phyloP scores from a whole-genome alignment of 2,797 vertebrate genomes.

The Prunella strophiata region DNA sequence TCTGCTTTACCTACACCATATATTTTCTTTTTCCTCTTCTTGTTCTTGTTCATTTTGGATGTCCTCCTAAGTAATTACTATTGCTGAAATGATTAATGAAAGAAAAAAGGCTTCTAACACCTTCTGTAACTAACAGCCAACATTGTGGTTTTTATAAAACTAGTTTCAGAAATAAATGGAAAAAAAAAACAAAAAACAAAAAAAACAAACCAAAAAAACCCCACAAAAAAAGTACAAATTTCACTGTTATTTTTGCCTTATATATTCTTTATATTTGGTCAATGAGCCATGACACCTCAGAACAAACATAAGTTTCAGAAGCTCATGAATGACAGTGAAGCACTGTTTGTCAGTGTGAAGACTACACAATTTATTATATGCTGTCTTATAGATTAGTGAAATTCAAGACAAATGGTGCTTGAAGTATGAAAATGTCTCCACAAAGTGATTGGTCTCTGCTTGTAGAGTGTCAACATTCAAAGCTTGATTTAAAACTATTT shows the following conservation, averaged over 20 bases:
- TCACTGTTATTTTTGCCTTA: background rate
- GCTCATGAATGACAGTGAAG: background rate
- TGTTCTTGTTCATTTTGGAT: background rate
- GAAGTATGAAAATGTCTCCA: background rate
- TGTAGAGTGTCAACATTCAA: background rate
- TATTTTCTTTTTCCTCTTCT: background rate
- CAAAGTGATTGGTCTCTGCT: background rate
- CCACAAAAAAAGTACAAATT: background rate
- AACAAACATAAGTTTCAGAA: background rate
- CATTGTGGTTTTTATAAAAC: background rate
- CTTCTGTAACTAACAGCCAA: background rate
- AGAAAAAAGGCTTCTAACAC: background rate
- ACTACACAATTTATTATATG: background rate
- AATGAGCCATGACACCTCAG: background rate
- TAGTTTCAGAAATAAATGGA: background rate
- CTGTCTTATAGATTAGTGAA: rapidly evolving
- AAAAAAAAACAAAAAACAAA: no score
- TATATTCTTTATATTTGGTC: background rate
- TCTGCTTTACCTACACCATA: background rate
- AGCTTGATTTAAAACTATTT: background rate
- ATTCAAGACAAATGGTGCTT: background rate
- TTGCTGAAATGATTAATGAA: background rate
- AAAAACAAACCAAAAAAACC: no score
- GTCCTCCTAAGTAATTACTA: background rate
- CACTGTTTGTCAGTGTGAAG: background rate